These are phyloP conservation scores for Heliangelus exortis DNA, from an alignment of 2,797 vertebrate species.

Conservation along the genomic window DNA sequence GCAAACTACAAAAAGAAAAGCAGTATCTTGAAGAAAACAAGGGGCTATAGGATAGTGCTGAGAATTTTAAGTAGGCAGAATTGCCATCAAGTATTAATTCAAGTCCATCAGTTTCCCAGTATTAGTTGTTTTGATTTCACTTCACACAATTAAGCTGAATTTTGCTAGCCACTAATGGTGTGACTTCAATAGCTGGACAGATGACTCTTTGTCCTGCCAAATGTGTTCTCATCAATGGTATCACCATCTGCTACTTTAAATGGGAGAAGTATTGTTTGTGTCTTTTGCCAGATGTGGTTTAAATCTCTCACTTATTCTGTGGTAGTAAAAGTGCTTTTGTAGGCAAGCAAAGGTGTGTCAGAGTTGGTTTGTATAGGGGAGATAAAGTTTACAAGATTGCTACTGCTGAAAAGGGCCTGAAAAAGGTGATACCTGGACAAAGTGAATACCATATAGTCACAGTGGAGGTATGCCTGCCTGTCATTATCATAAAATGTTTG, in stretches of 20 bases:
- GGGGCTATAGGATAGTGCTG: background rate
- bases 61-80: background rate
- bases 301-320: background rate
- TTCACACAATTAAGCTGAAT: background rate
- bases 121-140: conserved; percentile 10
- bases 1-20: background rate
- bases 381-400: background rate
- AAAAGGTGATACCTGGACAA: background rate
- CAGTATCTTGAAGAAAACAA: background rate
- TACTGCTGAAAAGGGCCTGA: background rate
- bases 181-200: conserved; percentile 11
- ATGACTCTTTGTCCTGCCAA: background rate
- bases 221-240: conserved; percentile 5
- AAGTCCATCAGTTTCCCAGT: background rate
- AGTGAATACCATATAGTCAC: background rate
- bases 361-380: background rate
- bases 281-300: conserved; percentile 22
- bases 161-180: background rate
- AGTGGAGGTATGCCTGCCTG: background rate
- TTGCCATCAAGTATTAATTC: background rate
- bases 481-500: background rate
- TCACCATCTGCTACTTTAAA: conserved; percentile 43
- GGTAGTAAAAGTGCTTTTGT: background rate
- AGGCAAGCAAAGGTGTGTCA: background rate
- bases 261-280: background rate